Evolutionary conservation across 2,113 vertebrate genomes (phyloP), one percentile per base, ranked within the genome.

Genomic region (Bos indicus): DNA sequence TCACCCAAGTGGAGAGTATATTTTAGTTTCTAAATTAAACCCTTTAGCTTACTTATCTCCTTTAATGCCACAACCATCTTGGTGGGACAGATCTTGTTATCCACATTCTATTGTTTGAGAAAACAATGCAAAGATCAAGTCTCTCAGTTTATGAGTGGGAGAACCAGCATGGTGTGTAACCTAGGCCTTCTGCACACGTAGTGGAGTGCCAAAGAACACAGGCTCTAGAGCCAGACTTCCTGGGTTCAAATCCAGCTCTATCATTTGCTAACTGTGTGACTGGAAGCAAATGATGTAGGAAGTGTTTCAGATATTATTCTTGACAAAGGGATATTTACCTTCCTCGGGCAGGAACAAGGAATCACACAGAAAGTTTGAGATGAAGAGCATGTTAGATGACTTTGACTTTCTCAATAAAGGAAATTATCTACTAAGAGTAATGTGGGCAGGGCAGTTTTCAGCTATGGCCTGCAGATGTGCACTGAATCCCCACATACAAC

Each of bases 361-460:
- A 82, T 40, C 25, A 93, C 17, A 88, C 25, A 92, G 74, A 91
- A 94, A 91, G 81, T 96, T 9, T 92, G 43, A 83, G 25, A 21
- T 95, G 21, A 96, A 46, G 15, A 81, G 33, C 14, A 52, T 12
- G 36, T 83, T 67, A 86, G 33, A 93, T 15, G 52, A n/a, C 87
- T 95, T 56, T 85, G 33, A 74, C 92, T 95, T 94, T 84, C 64
- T 59, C 67, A 88, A 5, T 71, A 59, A 91, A 97, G 40, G 43
- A 92, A 81, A 90, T 64, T 52, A 92, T 74, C 30, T 84, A 74
- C 52, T 59, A 84, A 74, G 23, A 95, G n/a, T 57, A 86, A 84
- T 74, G 28, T 74, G 26, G 9, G 7, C 52, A 88, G 19, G 26
- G 8, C 30, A 95, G 14, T 92, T 94, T 93, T 94, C 62, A 67